Conservation (phyloP, 2,797 vertebrate genomes). For the Apodemus agrarius region DNA sequence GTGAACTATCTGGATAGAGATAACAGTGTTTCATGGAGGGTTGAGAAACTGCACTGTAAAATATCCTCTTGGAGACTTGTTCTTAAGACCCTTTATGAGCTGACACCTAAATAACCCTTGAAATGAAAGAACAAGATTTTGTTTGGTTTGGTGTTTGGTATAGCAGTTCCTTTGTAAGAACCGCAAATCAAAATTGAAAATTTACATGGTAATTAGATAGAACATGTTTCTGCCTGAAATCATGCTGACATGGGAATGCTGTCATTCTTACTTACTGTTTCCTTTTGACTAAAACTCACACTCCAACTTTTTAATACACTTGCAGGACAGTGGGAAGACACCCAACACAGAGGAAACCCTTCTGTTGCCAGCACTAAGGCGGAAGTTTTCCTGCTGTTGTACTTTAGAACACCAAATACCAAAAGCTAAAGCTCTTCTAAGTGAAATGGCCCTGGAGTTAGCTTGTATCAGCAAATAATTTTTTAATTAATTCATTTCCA, state of each 20-base stretch:
- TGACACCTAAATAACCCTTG: neutral
- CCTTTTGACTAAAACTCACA: constrained; percentile 35
- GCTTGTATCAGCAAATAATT: neutral
- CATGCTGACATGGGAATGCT: neutral
- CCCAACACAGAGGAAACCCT: neutral
- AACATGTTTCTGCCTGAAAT: constrained; percentile 6
- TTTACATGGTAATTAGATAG: constrained; percentile 21
- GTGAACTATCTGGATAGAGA: constrained; percentile 6
- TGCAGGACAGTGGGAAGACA: neutral
- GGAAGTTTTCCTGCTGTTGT: constrained; percentile 34
- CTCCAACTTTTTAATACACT: neutral
- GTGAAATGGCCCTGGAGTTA: neutral
- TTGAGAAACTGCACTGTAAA: constrained; percentile 37
- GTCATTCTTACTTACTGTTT: neutral
- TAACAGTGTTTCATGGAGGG: neutral
- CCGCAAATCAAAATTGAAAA: constrained; percentile 42
- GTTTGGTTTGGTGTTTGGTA: neutral
- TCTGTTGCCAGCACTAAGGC: neutral
- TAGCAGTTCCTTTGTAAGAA: neutral
- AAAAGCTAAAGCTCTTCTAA: neutral
- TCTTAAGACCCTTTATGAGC: constrained; percentile 5
- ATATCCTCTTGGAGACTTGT: neutral
- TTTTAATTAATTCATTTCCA: neutral
- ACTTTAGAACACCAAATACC: neutral
- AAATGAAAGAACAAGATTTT: constrained; percentile 58